These are phyloP conservation scores for Paralinhomoeus sp. DNA, from an alignment of 2,888 invertebrate genomes.

Conservation along the genomic window DNA sequence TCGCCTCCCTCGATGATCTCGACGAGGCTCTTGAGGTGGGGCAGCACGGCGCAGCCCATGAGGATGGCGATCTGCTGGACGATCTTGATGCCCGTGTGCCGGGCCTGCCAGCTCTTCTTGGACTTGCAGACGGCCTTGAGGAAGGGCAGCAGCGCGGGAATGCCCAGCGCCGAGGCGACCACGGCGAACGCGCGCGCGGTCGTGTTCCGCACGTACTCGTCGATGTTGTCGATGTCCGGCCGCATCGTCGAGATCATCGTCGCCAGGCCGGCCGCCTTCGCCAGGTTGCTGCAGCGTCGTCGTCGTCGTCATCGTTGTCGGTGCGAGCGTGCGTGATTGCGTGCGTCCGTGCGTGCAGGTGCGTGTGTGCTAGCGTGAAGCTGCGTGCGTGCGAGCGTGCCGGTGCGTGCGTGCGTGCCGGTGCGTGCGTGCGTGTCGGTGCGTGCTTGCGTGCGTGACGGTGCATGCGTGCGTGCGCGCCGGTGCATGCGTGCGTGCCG, in stretches of 20 bases:
- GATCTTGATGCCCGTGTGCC: constrained; percentile 97
- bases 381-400: too few species aligned
- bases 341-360: too few species aligned
- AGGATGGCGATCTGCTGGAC: constrained; percentile 98
- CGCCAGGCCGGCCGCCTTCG: constrained; percentile 93
- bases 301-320: too few species aligned
- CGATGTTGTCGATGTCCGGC: constrained; percentile 88
- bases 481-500: too few species aligned
- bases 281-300: constrained; percentile 46
- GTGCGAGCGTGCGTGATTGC: too few species aligned
- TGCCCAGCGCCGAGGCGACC: constrained; percentile 87
- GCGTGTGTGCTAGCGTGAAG: too few species aligned
- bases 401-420: too few species aligned
- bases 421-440: too few species aligned
- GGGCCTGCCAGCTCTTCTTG: constrained; percentile 96
- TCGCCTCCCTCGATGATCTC: constrained; percentile 95
- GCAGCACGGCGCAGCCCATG: constrained; percentile 97
- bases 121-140: constrained; percentile 94
- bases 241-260: constrained; percentile 99
- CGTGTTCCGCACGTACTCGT: constrained; percentile 76
- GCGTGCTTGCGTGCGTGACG: too few species aligned
- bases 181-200: constrained; percentile 99
- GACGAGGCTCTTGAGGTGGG: constrained; percentile 85
- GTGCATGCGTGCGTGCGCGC: too few species aligned
- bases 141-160: constrained; percentile 86